Evolutionary conservation across 1,140 invertebrate genomes (phyloP), one percentile per base, ranked within the genome.

Genomic region (Heliothis virescens): DNA sequence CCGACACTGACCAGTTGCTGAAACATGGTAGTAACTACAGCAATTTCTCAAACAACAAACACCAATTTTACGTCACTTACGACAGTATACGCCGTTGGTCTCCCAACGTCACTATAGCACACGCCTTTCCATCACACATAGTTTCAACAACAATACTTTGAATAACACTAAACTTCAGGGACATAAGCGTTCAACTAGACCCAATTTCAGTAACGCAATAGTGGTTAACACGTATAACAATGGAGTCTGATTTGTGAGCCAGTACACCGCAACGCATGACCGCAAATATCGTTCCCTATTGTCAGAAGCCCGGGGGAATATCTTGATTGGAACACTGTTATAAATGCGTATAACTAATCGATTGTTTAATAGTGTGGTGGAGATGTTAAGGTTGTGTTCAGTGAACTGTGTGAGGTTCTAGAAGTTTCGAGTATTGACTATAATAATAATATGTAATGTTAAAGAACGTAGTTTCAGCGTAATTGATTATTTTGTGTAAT

Each of bases 241-340:
- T 83, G 48, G 82, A 60, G 60, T 34, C 69, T 83, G 82, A 83
- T 83, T 83, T 83, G 82, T 78, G 76, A 79, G 59, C 82, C 50
- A 57, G 65, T 41, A 81, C 48, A 50, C 82, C 77, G 65, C 82
- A 81, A 71, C 65, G 50, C 65, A 71, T 76, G 63, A 63, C 79
- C 80, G 73, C 82, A 79, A 74, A 79, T 83, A 79, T 81, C 55
- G 55, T 29, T 41, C 53, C 69, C 57, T 63, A 72, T 71, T 72
- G 78, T 71, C 57, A 50, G 29, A 65, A 16, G 59, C 48, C 34
- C 63, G 57, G 29, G 53, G 67, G 67, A 62, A 59, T 79, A 79
- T 79, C 78, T 79, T 69, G 78, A 79, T 79, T 79, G 67, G 67
- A 79, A 59, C 59, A 57, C 67, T 59, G 50, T 57, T 79, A 71